Conservation (phyloP, 2,113 vertebrate genomes). For the Isichthys henryi region DNA sequence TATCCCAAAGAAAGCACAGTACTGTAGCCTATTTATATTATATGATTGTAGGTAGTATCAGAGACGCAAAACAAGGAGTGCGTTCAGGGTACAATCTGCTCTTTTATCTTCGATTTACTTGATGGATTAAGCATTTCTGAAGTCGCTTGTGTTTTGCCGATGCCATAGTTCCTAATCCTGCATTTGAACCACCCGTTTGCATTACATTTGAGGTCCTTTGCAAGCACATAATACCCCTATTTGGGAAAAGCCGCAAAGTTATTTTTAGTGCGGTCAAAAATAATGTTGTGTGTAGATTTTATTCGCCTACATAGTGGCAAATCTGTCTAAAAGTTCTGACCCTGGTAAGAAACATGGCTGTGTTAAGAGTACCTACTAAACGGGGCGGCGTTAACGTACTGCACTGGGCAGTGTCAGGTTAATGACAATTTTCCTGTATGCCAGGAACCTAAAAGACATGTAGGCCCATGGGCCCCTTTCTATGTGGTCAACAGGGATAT, state of each 20-base stretch:
- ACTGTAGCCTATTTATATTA: background rate
- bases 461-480: background rate
- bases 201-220: background rate
- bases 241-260: background rate
- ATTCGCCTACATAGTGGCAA: background rate
- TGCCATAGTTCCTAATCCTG: background rate
- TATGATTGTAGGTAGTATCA: background rate
- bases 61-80: background rate
- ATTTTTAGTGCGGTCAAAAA: background rate
- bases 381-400: background rate
- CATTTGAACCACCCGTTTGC: background rate
- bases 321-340: background rate
- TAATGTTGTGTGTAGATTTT: background rate
- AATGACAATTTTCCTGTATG: background rate
- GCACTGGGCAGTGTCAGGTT: too few species aligned
- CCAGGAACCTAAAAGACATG: background rate
- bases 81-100: background rate
- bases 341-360: background rate
- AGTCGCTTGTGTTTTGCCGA: background rate
- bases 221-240: background rate
- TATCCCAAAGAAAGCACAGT: background rate
- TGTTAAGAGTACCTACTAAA: background rate
- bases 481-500: background rate
- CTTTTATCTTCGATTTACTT: background rate
- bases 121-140: background rate